Conservation (phyloP, 2,797 vertebrate species). For the Etheostoma perlongum region DNA sequence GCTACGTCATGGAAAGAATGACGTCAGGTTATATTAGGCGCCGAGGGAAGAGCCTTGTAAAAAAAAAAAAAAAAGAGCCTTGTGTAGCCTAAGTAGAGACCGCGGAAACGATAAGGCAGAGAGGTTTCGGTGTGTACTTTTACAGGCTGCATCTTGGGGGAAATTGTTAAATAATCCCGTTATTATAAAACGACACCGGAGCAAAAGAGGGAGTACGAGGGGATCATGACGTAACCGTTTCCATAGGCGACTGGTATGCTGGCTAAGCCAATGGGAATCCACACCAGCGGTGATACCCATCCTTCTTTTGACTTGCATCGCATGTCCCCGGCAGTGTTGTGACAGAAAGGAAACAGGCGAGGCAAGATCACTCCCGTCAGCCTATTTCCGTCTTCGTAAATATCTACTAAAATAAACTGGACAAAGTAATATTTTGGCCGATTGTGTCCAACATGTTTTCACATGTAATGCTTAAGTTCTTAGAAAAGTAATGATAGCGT, state of each 20-base stretch:
- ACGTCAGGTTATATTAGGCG: constrained; percentile 88
- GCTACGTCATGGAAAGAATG: constrained; percentile 90
- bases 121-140: constrained; percentile 38
- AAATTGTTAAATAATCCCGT: constrained; percentile 69
- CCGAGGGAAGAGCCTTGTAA: constrained; percentile 79
- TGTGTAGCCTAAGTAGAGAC: constrained; percentile 68
- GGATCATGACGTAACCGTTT: constrained; percentile 86
- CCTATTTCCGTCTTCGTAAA: constrained; percentile 63
- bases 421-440: background rate
- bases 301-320: constrained; percentile 83
- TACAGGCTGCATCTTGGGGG: constrained; percentile 54
- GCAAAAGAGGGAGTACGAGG: constrained; percentile 63
- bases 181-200: constrained; percentile 72
- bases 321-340: constrained; percentile 81
- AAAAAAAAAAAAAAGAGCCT: constrained; percentile 65
- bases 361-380: background rate
- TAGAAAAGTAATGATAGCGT: rapidly evolving
- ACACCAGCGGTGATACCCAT: constrained; percentile 73
- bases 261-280: constrained; percentile 84
- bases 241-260: constrained; percentile 85
- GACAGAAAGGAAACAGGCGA: constrained; percentile 53
- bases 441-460: background rate
- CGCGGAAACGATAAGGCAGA: constrained; percentile 33
- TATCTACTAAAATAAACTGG: background rate
- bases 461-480: background rate